Evolutionary conservation across 2,113 vertebrate species (phyloP), one percentile per base, ranked within the genome.

Genomic region (Poicephalus gulielmi): DNA sequence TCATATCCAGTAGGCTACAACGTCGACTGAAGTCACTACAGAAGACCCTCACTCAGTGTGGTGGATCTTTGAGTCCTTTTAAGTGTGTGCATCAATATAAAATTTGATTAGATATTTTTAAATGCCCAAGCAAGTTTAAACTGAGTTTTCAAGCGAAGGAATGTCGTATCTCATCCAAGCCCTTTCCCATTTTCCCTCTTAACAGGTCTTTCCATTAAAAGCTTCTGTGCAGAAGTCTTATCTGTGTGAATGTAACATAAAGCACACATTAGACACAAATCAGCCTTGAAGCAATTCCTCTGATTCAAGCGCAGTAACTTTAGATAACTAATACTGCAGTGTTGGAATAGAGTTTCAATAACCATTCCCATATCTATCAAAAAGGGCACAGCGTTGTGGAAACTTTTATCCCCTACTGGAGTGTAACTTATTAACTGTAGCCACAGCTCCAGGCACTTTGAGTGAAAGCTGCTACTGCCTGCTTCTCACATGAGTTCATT

Each of bases 391-490:
- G 14, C 18, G 8, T 11, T 35, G 13, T 74, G 59, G 67, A 73
- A 95, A 94, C 43, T 70, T 94, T 44, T 67, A 44, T 63, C 37
- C 63, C 28, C 75, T 81, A 39, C 43, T 64, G 18, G 17, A 70
- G 15, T 69, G 46, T 83, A 75, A 27, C 49, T 90, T 41, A 49
- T 37, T 84, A 33, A n/a, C 31, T 28, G 19, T 62, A 95, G 74
- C 79, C 73, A 18, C 52, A 53, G 59, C 52, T 95, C 6, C 63
- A 78, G 55, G 80, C 62, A 59, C 46, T 90, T 75, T 33, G 64
- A 89, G 87, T 55, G 53, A 75, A 94, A 86, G 47, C 41, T 88
- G 20, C 75, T 92, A 18, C 64, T 94, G 86, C 55, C 31, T 73
- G 24, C 64, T 90, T 71, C 87, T 79, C 82, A 84, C 76, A 41